Evolutionary conservation across 2,113 vertebrate species (phyloP).

Genomic region (Bufo bufo): DNA sequence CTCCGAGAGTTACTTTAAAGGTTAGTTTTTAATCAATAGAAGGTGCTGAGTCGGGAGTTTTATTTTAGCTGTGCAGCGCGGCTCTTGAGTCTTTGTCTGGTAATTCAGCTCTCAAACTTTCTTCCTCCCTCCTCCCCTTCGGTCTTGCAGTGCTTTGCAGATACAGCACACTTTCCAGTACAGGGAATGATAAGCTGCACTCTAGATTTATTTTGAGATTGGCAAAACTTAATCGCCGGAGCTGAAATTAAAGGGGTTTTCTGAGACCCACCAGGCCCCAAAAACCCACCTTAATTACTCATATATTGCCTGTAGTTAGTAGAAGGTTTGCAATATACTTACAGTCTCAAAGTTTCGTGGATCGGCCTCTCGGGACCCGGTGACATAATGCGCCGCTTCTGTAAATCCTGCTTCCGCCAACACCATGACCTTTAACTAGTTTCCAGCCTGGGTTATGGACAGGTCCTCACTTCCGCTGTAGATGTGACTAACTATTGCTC

Average conservation of each 20-base stretch:
- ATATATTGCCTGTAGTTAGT: too few relatives aligned
- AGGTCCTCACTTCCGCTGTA: too few relatives aligned
- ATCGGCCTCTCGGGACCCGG: too few relatives aligned
- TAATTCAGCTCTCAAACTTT: constrained; percentile 80
- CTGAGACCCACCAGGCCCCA: too few relatives aligned
- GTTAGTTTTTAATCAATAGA: constrained; percentile 99
- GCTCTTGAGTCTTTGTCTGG: constrained; percentile 83
- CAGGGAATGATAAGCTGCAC: background rate
- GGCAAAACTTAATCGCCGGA: background rate
- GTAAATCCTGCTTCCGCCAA: too few relatives aligned
- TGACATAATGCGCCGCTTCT: too few relatives aligned
- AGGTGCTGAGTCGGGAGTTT: constrained; percentile 96
- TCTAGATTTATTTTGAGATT: background rate
- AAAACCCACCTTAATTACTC: too few relatives aligned
- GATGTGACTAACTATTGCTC: too few relatives aligned
- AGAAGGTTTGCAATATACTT: too few relatives aligned
- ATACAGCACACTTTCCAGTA: constrained; percentile 68
- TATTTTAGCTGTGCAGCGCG: constrained; percentile 83
- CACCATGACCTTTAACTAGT: too few relatives aligned
- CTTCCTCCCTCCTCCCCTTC: constrained; percentile 41
- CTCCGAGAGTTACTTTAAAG: constrained; percentile 94
- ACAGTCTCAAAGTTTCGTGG: too few relatives aligned
- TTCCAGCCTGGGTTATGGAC: too few relatives aligned
- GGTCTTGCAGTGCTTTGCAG: constrained; percentile 87
- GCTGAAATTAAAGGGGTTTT: background rate